Evolutionary conservation across 2,888 invertebrate genomes (phyloP), one percentile per base, ranked within the genome.

Genomic region (Eucriotettix oculatus): DNA sequence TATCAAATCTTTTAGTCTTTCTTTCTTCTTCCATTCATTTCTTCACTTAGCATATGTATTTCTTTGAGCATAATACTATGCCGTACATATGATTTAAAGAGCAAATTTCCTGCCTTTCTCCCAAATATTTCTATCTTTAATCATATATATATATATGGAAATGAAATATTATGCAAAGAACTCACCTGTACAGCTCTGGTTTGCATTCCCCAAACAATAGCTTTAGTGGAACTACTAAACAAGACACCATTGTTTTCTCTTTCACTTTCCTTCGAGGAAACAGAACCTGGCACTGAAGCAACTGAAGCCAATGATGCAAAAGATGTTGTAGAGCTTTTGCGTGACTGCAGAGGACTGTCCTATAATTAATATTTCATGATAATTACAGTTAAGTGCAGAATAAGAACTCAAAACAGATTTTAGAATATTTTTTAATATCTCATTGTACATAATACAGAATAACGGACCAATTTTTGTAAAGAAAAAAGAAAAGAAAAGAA

Each of bases 131-230:
- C n/a, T n/a, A n/a, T n/a, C n/a, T n/a, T n/a, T n/a, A 54, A 54
- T 14, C 54, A 16, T 14, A 56, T 56, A 56, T 16, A 7, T 48
- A 14, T 7, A 29, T 2, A 5, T 29, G 29, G 7, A 2, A 29
- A 29, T 29, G 7, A 29, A 29, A 29, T 29, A 29, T 29, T 43
- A 17, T 16, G 54, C 11, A 55, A 55, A 16, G 11, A 43, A 62
- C 63, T 62, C 63, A 72, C 71, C 68, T 91, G 96, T 10, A 99
- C 94, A 29, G 99, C 98, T 62, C 96, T 79, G 55, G 89, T 90
- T 77, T 99, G 99, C 94, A 99, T 97, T 64, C 99, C 99, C 98
- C 98, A 99, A 17, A 99, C 87, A 69, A 99, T 94, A 11, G 96
- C 86, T 72, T 90, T 91, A 12, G 96, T 97, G 62, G 82, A 78